Conservation (phyloP, 92 coral and sea anemone genomes). For the Parazoanthus darwini region DNA sequence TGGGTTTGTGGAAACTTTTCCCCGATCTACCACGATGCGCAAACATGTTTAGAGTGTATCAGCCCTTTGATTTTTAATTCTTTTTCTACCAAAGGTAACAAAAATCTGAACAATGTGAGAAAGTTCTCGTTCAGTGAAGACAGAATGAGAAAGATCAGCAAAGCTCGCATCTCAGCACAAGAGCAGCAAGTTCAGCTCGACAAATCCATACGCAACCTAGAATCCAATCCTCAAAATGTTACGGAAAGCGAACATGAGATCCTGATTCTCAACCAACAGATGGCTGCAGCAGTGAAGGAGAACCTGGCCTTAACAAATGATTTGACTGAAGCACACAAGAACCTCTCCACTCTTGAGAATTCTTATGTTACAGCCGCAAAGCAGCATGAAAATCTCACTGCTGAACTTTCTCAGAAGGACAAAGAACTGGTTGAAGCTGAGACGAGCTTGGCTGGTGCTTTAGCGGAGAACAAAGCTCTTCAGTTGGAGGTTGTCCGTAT, state of each 20-base stretch:
- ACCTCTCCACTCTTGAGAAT: slow-evolving; percentile 53
- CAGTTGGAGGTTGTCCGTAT: slow-evolving; percentile 20
- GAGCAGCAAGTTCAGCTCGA: slow-evolving; percentile 62
- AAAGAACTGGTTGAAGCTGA: slow-evolving; percentile 50
- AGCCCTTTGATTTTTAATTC: not conserved
- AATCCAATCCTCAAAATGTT: slow-evolving; percentile 50
- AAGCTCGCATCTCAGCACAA: slow-evolving; percentile 51
- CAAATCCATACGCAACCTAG: slow-evolving; percentile 54
- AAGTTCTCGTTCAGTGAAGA: slow-evolving; percentile 42
- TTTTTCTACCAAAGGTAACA: not conserved
- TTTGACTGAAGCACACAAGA: slow-evolving; percentile 56
- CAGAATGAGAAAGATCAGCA: slow-evolving; percentile 40
- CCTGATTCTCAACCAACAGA: slow-evolving; percentile 67
- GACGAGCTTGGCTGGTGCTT: slow-evolving; percentile 47
- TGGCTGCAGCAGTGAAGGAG: slow-evolving; percentile 66
- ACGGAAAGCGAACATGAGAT: slow-evolving; percentile 63
- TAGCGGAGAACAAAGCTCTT: slow-evolving; percentile 36
- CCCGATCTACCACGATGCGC: not conserved
- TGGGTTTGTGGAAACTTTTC: not conserved
- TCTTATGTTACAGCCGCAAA: slow-evolving; percentile 42
- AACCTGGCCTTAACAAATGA: slow-evolving; percentile 63
- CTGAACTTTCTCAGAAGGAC: slow-evolving; percentile 61
- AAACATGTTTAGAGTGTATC: not conserved
- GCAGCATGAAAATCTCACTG: slow-evolving; percentile 57
- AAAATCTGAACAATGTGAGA: not conserved